A percentile compares a stretch with the other conserved stretches of the same genome.
Conservation (phyloP, 2,113 vertebrate species). For the Dendropsophus ebraccatus region DNA sequence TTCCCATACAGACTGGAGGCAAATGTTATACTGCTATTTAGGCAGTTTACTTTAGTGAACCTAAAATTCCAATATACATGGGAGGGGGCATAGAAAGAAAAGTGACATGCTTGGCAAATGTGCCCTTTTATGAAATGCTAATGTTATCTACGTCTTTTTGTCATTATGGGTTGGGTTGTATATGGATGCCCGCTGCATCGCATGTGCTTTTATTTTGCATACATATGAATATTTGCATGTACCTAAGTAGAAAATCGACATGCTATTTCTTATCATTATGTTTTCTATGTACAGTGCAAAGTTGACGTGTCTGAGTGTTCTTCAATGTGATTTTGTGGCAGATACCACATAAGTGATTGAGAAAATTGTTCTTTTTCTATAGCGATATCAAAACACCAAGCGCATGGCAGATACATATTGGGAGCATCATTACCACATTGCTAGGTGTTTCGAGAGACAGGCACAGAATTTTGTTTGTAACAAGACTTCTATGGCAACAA, state of each 20-base stretch:
- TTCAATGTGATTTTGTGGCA: conserved; percentile 1
- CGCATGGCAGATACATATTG: conserved; percentile 15
- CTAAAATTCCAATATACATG: background rate
- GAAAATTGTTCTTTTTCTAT: background rate
- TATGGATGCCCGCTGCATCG: background rate
- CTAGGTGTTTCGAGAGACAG: conserved; percentile 3
- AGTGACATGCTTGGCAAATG: no score
- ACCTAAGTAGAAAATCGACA: background rate
- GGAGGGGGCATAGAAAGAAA: background rate
- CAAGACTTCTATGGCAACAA: background rate
- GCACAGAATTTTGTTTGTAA: conserved; percentile 1
- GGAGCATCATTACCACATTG: background rate
- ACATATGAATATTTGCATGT: background rate
- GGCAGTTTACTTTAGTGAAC: background rate
- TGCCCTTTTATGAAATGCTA: background rate
- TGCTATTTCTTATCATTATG: background rate
- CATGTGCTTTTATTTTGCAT: background rate
- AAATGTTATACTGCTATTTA: background rate
- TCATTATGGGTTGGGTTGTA: background rate
- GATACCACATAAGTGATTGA: background rate
- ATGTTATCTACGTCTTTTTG: background rate
- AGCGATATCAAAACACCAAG: conserved; percentile 2
- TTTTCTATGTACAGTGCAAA: background rate
- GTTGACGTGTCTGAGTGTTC: background rate
- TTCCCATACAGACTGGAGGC: background rate